Evolutionary conservation across 2,797 vertebrate species (phyloP).

Genomic region (Delichon dasypus): DNA sequence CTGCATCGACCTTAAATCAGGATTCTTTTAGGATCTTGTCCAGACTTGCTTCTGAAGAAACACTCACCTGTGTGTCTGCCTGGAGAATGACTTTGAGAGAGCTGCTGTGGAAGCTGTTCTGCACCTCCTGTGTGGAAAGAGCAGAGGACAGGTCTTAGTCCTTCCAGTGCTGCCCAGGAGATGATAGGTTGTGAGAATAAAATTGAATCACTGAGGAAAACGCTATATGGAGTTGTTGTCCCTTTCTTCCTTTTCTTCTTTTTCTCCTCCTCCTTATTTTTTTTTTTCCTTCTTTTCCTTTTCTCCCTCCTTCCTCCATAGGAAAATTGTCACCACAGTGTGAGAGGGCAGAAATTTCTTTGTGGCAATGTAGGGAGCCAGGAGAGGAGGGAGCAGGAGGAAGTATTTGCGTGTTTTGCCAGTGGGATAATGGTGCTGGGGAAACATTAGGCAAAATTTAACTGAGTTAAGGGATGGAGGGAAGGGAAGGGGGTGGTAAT

Average conservation of each 20-base stretch:
- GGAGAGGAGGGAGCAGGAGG: neutral
- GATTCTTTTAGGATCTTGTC: neutral
- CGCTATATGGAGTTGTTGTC: rapidly evolving
- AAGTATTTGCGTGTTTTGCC: neutral
- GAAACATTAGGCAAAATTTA: neutral
- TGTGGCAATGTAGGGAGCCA: neutral
- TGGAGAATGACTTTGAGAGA: neutral
- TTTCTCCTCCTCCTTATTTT: no score
- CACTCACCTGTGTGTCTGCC: neutral
- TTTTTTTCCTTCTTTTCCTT: neutral
- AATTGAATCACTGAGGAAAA: neutral
- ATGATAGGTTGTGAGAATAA: neutral
- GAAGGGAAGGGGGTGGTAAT: neutral
- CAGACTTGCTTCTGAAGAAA: rapidly evolving
- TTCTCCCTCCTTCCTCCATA: neutral
- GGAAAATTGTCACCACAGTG: neutral
- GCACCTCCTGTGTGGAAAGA: neutral
- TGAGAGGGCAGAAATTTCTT: neutral
- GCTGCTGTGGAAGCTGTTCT: neutral
- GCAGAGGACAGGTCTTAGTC: neutral
- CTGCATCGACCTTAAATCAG: neutral
- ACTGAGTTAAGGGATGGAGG: neutral
- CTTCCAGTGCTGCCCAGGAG: neutral
- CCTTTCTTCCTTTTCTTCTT: no score
- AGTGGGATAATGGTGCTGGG: neutral